Evolutionary conservation across 2,888 invertebrate genomes (phyloP), one percentile per base, ranked within the genome.

Genomic region (Brachyptera putata): DNA sequence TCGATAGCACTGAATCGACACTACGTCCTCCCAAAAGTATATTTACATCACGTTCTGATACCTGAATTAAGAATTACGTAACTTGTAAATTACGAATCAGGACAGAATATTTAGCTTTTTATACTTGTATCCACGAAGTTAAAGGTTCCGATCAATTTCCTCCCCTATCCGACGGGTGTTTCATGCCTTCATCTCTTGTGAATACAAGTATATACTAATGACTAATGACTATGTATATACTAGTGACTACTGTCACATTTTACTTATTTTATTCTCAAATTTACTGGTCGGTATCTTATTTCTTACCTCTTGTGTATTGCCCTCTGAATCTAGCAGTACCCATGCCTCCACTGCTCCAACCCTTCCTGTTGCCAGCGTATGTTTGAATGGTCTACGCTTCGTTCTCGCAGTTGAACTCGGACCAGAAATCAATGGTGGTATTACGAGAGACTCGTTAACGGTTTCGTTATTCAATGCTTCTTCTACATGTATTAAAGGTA

Each of bases 291-390:
- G n/a, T n/a, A n/a, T n/a, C 30, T 11, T 7, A 30, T 5, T 30
- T 7, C 22, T 5, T 22, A 53, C 53, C 53, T 53, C 21, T 22
- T 53, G 53, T 16, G 53, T 36, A 36, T 53, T 53, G 18, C 53
- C 53, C n/a, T 53, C 53, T 1, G 22, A 3, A 18, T 36, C 53
- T 2, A 53, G 22, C 4, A 53, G 34, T 11, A 53, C 53, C 53
- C 53, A 53, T 3, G 53, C 53, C n/a, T 36, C 53, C 3, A 13
- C 4, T 4, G 21, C 36, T 18, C 46, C 46, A 2, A 21, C 21
- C 21, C 53, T 53, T 11, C 21, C 24, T 13, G 22, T 14, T 4
- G n/a, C 21, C 21, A n/a, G 22, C 16, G 24, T 21, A 24, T 46
- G 26, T 21, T 50, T 53, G 3, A 53, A 18, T 2, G 18, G 34